phyloP scores from a whole-genome alignment of 2,888 invertebrate species.

The Chrysopilus asiliformis region DNA sequence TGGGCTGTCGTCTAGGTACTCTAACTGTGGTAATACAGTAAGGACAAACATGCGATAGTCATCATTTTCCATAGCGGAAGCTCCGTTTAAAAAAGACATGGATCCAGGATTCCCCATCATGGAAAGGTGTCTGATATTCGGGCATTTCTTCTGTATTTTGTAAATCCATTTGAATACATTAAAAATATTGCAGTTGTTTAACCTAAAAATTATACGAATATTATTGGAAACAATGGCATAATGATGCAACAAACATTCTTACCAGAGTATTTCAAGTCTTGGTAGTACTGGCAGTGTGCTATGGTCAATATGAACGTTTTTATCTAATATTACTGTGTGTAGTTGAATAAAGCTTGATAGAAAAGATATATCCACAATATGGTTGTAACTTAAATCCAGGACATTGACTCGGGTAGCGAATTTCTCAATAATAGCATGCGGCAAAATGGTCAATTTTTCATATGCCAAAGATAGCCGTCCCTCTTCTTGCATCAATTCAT shows the following conservation, averaged over 20 bases:
- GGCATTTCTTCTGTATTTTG: conserved; percentile 49
- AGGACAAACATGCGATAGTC: conserved; percentile 8
- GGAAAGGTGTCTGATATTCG: conserved; percentile 55
- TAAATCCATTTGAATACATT: conserved; percentile 53
- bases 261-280: conserved; percentile 57
- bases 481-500: conserved; percentile 20
- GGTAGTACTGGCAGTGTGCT: conserved; percentile 53
- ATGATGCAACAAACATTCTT: conserved; percentile 15
- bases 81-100: conserved; percentile 61
- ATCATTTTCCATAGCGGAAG: conserved; percentile 2
- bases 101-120: conserved; percentile 56
- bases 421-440: conserved; percentile 43
- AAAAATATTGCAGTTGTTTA: conserved; percentile 45
- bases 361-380: conserved; percentile 56
- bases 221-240: not conserved
- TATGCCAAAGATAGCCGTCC: conserved; percentile 47
- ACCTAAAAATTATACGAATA: conserved; percentile 26
- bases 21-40: conserved; percentile 1
- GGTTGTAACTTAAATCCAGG: conserved; percentile 53
- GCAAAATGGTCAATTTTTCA: conserved; percentile 46
- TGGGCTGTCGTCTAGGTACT: conserved; percentile 7
- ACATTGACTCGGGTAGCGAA: conserved; percentile 43
- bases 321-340: conserved; percentile 63
- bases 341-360: conserved; percentile 52
- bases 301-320: conserved; percentile 54